Percentiles rank a stretch among this genome's conserved stretches.
phyloP scores from a whole-genome alignment of 1,140 invertebrate genomes.

The Paraescarpia echinospica region DNA sequence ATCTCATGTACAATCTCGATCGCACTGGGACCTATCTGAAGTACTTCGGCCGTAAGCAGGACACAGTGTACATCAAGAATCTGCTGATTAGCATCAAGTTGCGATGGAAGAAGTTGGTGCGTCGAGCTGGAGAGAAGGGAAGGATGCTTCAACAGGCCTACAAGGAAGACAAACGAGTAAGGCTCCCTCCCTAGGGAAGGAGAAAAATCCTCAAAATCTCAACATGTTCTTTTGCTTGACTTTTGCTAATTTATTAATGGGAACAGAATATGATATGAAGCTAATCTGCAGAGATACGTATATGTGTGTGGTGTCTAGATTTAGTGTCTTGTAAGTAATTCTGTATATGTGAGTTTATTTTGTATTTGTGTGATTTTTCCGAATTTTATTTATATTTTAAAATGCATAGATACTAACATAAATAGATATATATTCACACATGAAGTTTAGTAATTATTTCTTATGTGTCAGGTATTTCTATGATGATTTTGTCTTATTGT shows the following conservation, averaged over 20 bases:
- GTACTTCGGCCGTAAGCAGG: constrained; percentile 98
- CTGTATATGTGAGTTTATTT: too few species aligned
- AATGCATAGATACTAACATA: background rate
- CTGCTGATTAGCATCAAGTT: constrained; percentile 94
- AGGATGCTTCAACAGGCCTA: constrained; percentile 90
- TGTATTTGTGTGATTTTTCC: too few species aligned
- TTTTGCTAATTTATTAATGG: background rate
- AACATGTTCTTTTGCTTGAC: background rate
- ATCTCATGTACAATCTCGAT: constrained; percentile 92
- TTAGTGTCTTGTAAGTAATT: too few species aligned
- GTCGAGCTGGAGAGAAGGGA: constrained; percentile 75
- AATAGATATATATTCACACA: background rate
- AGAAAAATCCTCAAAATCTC: background rate
- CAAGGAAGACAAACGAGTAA: constrained; percentile 84
- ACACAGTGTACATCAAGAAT: constrained; percentile 98
- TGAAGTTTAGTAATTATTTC: background rate
- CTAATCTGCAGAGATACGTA: too few species aligned
- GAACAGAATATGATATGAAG: background rate
- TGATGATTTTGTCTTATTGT: background rate
- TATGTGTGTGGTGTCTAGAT: background rate
- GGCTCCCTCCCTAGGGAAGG: too few species aligned
- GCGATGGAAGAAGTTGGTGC: constrained; percentile 85
- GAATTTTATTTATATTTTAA: background rate
- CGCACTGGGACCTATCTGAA: constrained; percentile 97
- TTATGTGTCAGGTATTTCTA: background rate